Evolutionary conservation across 2,888 invertebrate species (phyloP).

Genomic region (Drosophila leonis): DNA sequence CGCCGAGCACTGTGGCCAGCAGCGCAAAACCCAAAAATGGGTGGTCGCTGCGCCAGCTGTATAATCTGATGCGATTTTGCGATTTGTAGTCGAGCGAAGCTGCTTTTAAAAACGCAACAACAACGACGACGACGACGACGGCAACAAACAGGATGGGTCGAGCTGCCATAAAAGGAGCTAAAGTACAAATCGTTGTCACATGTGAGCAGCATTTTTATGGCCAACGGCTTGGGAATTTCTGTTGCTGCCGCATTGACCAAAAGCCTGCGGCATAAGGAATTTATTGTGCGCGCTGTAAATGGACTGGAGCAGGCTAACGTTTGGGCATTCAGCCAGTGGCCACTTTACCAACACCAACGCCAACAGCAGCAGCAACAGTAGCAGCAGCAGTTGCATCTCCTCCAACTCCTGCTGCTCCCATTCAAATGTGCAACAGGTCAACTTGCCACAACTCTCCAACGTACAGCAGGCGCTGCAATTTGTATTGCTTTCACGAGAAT

Average conservation of each 20-base stretch:
- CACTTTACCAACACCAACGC: constrained; percentile 11
- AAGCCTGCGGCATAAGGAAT: constrained; percentile 68
- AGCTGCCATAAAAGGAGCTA: constrained; percentile 83
- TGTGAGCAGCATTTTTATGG: constrained; percentile 85
- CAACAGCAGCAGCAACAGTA: neutral
- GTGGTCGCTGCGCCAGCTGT: constrained; percentile 27
- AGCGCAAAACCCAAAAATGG: constrained; percentile 25
- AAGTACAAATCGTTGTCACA: constrained; percentile 86
- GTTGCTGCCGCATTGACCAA: constrained; percentile 51
- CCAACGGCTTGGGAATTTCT: constrained; percentile 82
- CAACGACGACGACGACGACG: constrained; percentile 21
- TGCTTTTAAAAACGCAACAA: constrained; percentile 48
- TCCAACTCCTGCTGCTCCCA: constrained; percentile 51
- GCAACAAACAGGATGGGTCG: constrained; percentile 13
- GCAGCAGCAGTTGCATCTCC: constrained; percentile 1
- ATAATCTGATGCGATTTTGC: constrained; percentile 78
- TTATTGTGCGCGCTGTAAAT: constrained; percentile 75
- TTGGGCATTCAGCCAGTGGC: constrained; percentile 44
- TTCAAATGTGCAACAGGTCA: constrained; percentile 76
- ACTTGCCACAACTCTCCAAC: constrained; percentile 34
- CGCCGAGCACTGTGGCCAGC: neutral
- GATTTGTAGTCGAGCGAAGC: constrained; percentile 62
- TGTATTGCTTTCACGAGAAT: constrained; percentile 83
- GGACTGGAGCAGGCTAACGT: constrained; percentile 60
- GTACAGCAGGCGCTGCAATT: constrained; percentile 70